Evolutionary conservation across 23 tunicate species (phyloP), one percentile per base, ranked within the genome.

Genomic region (Halocynthia aurantium): DNA sequence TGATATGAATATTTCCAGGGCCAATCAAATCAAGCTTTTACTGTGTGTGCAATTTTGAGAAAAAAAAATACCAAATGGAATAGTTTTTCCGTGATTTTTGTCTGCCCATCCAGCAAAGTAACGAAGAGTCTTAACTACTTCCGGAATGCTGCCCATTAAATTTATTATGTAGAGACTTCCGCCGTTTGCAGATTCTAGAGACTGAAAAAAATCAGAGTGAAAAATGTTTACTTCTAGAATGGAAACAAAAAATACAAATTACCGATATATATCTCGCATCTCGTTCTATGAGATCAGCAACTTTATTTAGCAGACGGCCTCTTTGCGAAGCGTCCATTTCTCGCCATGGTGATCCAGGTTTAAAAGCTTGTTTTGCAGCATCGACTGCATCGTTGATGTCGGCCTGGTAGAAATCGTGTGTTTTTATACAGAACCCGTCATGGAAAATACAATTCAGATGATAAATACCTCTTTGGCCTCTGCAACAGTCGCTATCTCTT

Each of bases 221-320:
- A 58, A 15, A 13, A 13, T 58, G 64, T 13, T 58, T 58, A 15
- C 64, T 13, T 58, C 18, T 58, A 13, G 15, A 15, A 13, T 58
- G 64, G 15, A 17, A 13, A 58, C 15, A 58, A 58, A 60, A 21
- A 67, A 49, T 55, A 19, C 2, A 31, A 77, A 87, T 86, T 50
- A 92, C 96, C 69, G 99, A 93, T 7, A 96, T 83, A 71, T 88
- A 86, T 44, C 71, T 81, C 44, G 86, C 53, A 65, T 96, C 91
- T 20, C 96, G 73, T 64, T 90, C 85, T 57, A 96, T 96, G 50
- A 96, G 70, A 79, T 96, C 99, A 10, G 99, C 99, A 40, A 96
- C 70, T 52, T 80, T 80, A 72, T 90, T 83, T 40, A 96, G 57
- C 51, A 96, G 81, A 51, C 54, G 52, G 7, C 99, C 99, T 79